A percentile compares a stretch with the other conserved stretches of the same genome.
Conservation (phyloP, 1,140 invertebrate genomes). For the Pseudomyrmex gracilis region DNA sequence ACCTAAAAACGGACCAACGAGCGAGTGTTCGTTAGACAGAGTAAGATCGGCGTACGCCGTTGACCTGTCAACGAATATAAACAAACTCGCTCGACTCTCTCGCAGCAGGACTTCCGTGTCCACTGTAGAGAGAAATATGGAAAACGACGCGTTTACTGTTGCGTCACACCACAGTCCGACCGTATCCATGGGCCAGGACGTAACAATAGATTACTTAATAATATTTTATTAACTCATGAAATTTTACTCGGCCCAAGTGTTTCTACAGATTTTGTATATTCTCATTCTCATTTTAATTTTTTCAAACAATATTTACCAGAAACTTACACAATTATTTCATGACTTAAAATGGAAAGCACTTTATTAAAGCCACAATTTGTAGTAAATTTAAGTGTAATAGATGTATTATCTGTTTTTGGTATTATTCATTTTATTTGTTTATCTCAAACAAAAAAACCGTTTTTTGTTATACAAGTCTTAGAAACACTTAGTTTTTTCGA, state of each 20-base stretch:
- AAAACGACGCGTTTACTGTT: too few relatives aligned
- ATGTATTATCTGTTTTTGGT: neutral
- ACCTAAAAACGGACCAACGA: too few relatives aligned
- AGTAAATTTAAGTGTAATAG: conserved; percentile 5
- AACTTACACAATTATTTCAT: conserved; percentile 20
- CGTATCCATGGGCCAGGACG: too few relatives aligned
- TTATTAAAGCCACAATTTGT: conserved; percentile 30
- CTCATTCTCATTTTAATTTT: neutral
- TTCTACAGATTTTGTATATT: conserved; percentile 12
- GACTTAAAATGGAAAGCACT: conserved; percentile 16
- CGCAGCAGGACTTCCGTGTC: too few relatives aligned
- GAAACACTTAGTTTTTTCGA: conserved; percentile 10
- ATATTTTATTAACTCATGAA: conserved; percentile 1
- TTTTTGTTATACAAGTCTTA: conserved; percentile 26
- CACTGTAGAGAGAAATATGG: too few relatives aligned
- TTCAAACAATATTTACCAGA: conserved; percentile 4
- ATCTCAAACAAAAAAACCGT: neutral
- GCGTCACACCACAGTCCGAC: too few relatives aligned
- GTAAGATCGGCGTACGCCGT: too few relatives aligned
- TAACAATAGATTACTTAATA: conserved; percentile 19
- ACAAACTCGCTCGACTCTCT: too few relatives aligned
- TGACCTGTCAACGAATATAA: too few relatives aligned
- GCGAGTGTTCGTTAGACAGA: too few relatives aligned
- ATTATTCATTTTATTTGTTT: conserved; percentile 21
- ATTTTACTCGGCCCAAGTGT: neutral